Evolutionary conservation across 2,888 invertebrate genomes (phyloP).

Genomic region (Monochamus alternatus): DNA sequence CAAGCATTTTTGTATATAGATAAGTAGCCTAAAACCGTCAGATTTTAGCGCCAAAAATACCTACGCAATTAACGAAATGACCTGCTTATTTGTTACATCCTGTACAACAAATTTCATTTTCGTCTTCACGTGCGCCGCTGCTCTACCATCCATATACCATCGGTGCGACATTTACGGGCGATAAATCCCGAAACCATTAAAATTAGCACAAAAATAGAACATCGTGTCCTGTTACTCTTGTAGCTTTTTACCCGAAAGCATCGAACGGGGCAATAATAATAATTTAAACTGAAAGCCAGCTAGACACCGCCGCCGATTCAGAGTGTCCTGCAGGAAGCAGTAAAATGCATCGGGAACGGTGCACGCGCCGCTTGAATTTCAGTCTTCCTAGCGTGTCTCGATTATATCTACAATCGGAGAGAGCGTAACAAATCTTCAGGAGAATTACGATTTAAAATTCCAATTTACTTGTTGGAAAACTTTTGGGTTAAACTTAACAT

Average conservation of each 20-base stretch:
- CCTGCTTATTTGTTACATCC: no score
- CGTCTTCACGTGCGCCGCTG: not conserved
- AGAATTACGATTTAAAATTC: constrained; percentile 26
- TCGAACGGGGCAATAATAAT: constrained; percentile 45
- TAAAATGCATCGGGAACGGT: constrained; percentile 28
- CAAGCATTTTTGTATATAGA: no score
- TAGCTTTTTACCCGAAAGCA: constrained; percentile 42
- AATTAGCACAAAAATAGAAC: constrained; percentile 40
- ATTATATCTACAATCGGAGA: constrained; percentile 39
- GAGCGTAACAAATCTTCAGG: constrained; percentile 39
- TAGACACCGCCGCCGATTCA: constrained; percentile 33
- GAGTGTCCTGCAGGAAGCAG: constrained; percentile 34
- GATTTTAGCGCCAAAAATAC: no score
- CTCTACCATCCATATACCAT: not conserved
- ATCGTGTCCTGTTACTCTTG: constrained; percentile 32
- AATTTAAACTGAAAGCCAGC: constrained; percentile 45
- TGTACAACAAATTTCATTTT: no score
- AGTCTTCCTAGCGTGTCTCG: constrained; percentile 37
- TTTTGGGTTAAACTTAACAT: not conserved
- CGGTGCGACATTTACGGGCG: not conserved
- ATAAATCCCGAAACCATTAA: constrained; percentile 40
- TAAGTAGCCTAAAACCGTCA: no score
- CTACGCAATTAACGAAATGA: no score
- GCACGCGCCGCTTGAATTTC: constrained; percentile 28
- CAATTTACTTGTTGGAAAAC: not conserved